A percentile compares a stretch with the other conserved stretches of the same genome.
Conservation (phyloP, 1,140 invertebrate species). For the Plectus sambesii region DNA sequence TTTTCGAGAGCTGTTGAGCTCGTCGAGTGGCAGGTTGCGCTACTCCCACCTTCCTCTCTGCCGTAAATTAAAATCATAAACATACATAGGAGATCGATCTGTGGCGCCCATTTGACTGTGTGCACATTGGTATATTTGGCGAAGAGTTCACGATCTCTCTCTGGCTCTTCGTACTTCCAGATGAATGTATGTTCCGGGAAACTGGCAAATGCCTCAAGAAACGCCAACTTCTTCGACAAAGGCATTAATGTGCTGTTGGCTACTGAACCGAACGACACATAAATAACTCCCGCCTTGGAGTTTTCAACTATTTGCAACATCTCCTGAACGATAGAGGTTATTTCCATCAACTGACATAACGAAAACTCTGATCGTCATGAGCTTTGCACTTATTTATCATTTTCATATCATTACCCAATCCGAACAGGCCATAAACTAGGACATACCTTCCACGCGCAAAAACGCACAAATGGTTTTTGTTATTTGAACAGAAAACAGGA, state of each 20-base stretch:
- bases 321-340: constrained; percentile 9
- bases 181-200: constrained; percentile 23
- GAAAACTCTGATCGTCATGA: too few relatives aligned
- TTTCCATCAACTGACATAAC: too few relatives aligned
- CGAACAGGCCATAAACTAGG: too few relatives aligned
- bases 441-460: too few relatives aligned
- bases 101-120: constrained; percentile 58
- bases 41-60: neutral
- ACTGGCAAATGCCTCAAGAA: constrained; percentile 13
- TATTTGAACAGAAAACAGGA: too few relatives aligned
- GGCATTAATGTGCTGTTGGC: constrained; percentile 14
- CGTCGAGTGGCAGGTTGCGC: constrained; percentile 8
- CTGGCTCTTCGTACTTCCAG: constrained; percentile 16
- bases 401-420: too few relatives aligned
- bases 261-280: constrained; percentile 17
- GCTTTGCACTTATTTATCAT: too few relatives aligned
- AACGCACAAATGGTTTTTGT: too few relatives aligned
- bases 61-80: constrained; percentile 5
- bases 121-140: constrained; percentile 26
- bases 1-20: constrained; percentile 11
- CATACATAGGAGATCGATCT: constrained; percentile 56
- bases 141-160: constrained; percentile 13
- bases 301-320: constrained; percentile 5
- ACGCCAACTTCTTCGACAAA: constrained; percentile 4
- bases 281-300: constrained; percentile 14